These are phyloP conservation scores for Papilio protenor DNA, from an alignment of 2,888 invertebrate genomes.

Conservation along the genomic window DNA sequence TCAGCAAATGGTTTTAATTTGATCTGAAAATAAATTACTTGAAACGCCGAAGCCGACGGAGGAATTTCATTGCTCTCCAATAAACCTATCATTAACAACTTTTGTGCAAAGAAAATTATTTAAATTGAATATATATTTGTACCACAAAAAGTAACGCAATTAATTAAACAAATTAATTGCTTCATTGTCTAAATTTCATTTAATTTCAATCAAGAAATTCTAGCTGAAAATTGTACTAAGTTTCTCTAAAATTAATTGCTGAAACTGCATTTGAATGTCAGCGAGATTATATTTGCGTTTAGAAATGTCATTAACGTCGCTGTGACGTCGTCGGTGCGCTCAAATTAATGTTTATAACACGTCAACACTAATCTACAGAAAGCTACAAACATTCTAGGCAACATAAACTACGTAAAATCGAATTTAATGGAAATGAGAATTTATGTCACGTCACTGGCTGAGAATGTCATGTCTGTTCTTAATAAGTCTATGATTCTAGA, in stretches of 20 bases:
- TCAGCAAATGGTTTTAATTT: not conserved
- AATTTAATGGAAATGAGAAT: no score
- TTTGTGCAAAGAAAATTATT: not conserved
- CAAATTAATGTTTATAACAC: not conserved
- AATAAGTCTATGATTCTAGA: no score
- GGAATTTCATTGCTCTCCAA: constrained; percentile 12
- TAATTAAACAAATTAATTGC: no score
- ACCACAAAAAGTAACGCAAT: not conserved
- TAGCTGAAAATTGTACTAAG: not conserved
- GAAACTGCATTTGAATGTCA: not conserved
- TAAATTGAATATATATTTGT: not conserved
- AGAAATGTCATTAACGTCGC: not conserved
- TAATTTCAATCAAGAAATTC: not conserved
- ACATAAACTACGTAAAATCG: no score
- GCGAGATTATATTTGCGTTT: constrained; percentile 1
- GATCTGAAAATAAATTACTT: constrained; percentile 1
- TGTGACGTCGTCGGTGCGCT: not conserved
- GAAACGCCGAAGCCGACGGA: not conserved
- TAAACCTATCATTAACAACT: constrained; percentile 9
- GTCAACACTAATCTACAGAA: not conserved
- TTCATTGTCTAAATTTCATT: not conserved
- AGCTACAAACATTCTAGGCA: not conserved
- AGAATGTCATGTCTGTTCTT: no score
- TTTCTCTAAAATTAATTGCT: not conserved
- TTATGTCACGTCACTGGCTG: no score